Base-by-base conservation (phyloP, 2,113 vertebrate species). In the Passer domesticus region DNA sequence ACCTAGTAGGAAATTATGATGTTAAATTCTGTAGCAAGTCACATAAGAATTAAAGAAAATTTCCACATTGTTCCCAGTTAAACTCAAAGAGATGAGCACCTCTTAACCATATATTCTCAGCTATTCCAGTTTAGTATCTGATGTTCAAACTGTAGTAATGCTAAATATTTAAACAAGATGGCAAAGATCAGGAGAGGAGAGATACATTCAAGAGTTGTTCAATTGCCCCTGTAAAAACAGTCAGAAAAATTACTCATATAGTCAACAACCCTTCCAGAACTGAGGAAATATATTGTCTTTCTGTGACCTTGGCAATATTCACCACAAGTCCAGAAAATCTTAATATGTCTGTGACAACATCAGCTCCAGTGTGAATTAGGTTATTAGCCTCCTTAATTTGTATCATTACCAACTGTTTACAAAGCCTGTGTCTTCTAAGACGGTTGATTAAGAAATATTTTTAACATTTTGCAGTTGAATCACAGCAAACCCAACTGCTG, bases 301-400 rank as follows among this genome's bases (percentile, higher is more conserved):
- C n/a, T 9, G 3, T 73, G 67, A 92, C 72, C 79, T 85, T 94
- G 58, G 37, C 23, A 92, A 74, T 73, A 88, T 50, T 79, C 41
- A 80, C 28, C 12, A 59, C 13, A 22, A 85, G 78, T 72, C 78
- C 50, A 75, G 55, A 74, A 95, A 94, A n/a, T 52, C 56, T 82
- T 90, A 67, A 77, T 90, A 46, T 44, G 33, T n/a, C 47, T 85
- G 24, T 86, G 82, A 74, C 76, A 85, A 77, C 47, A 67, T 83
- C 62, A 83, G 49, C 67, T 62, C 59, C 72, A 76, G 21, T 2
- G 2, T 73, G 67, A 83, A 90, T 74, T 90, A 83, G 55, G 59
- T 95, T 93, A 91, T 94, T 90, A 91, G 28, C 15, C 43, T 93
- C 63, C 67, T 63, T 83, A 80, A 87, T 94, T 90, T 85, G 35